Evolutionary conservation across 2,113 vertebrate species (phyloP).

Genomic region (Bostrychus sinensis): DNA sequence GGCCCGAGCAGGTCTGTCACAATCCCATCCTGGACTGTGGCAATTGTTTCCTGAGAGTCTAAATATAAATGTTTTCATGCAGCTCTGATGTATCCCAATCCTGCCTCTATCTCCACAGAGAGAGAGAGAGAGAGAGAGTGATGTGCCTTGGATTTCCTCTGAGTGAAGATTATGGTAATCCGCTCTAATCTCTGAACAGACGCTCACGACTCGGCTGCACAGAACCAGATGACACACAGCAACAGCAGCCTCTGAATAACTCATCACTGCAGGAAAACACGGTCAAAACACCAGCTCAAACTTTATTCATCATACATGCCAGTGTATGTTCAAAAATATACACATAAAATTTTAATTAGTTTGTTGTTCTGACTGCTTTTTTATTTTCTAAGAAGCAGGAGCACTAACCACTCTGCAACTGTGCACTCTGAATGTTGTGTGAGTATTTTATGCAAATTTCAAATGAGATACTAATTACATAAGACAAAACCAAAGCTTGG

Average conservation of each 20-base stretch:
- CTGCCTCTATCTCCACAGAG: background rate
- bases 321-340: no score
- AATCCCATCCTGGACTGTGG: no score
- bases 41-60: no score
- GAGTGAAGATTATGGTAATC: conserved; percentile 72
- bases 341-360: no score
- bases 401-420: no score
- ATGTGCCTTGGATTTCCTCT: conserved; percentile 67
- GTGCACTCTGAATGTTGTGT: no score
- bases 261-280: conserved; percentile 5
- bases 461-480: background rate
- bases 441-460: background rate
- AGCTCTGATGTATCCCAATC: conserved; percentile 1
- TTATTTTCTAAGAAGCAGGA: no score
- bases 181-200: conserved; percentile 67
- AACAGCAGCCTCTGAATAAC: background rate
- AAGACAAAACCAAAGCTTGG: background rate
- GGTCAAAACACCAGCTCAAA: background rate
- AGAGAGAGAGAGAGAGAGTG: conserved; percentile 56
- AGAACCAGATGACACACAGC: conserved; percentile 18
- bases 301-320: no score
- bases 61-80: no score
- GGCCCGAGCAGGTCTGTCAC: no score
- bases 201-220: conserved; percentile 18
- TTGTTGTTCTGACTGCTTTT: no score